Percentiles rank a stretch among this genome's conserved stretches.
phyloP scores from a whole-genome alignment of 2,113 vertebrate species.

The Aplodontia rufa region DNA sequence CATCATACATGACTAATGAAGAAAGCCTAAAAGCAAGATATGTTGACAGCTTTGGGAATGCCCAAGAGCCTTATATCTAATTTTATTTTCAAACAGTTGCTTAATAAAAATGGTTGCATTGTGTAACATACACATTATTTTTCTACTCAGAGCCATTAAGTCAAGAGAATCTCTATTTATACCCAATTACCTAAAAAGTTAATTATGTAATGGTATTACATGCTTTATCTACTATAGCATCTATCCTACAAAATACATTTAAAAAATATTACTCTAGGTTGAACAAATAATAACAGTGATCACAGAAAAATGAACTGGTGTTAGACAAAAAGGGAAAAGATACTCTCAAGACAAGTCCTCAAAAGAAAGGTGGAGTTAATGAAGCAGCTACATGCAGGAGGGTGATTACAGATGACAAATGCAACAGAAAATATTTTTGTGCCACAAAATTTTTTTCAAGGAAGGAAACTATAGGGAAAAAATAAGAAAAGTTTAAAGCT shows the following conservation, averaged over 20 bases:
- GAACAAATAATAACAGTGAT: conserved; percentile 45
- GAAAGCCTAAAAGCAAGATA: background rate
- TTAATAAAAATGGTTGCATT: conserved; percentile 23
- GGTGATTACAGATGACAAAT: background rate
- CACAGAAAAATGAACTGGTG: background rate
- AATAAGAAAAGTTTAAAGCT: background rate
- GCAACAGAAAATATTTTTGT: background rate
- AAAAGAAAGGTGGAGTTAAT: conserved; percentile 18
- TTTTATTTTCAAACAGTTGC: conserved; percentile 46
- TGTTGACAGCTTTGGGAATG: background rate
- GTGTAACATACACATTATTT: background rate
- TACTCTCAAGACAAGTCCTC: conserved; percentile 8
- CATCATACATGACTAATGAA: conserved; percentile 48
- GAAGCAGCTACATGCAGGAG: background rate
- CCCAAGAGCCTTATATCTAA: conserved; percentile 16
- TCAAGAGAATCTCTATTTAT: conserved; percentile 30
- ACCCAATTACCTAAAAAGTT: background rate
- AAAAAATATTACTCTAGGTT: conserved; percentile 53
- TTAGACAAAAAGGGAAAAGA: background rate
- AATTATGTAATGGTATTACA: background rate
- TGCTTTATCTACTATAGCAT: background rate
- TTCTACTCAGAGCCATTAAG: background rate
- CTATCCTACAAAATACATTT: background rate
- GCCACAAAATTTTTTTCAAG: background rate
- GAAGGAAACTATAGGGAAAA: background rate